phyloP scores from a whole-genome alignment of 2,888 invertebrate species.

The Litoditis marina region DNA sequence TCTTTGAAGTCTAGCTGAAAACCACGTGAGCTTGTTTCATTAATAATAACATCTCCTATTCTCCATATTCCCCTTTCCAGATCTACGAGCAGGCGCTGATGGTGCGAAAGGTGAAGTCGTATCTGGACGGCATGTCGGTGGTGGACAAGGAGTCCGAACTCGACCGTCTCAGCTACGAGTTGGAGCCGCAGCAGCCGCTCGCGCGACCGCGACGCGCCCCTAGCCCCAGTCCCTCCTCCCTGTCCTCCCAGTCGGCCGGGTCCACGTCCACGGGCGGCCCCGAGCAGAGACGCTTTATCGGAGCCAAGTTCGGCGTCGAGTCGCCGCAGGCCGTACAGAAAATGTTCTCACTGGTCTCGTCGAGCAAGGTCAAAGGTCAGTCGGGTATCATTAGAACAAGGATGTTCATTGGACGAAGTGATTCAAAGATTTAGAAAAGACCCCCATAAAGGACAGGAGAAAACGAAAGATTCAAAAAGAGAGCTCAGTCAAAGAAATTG shows the following conservation, averaged over 20 bases:
- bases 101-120: constrained; percentile 93
- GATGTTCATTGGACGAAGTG: no score
- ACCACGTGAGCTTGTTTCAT: no score
- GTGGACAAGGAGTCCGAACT: constrained; percentile 86
- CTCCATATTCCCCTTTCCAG: constrained; percentile 23
- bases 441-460: no score
- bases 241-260: constrained; percentile 78
- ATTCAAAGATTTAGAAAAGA: no score
- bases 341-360: constrained; percentile 74
- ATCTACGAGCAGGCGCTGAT: constrained; percentile 75
- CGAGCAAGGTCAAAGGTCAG: constrained; percentile 36
- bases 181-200: constrained; percentile 69
- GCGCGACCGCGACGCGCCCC: constrained; percentile 65
- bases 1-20: no score
- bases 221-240: constrained; percentile 77
- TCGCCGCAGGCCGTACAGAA: constrained; percentile 96
- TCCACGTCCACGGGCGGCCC: constrained; percentile 19
- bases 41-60: no score
- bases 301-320: constrained; percentile 72
- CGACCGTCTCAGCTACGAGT: constrained; percentile 82
- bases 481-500: no score
- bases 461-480: no score
- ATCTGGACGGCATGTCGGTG: constrained; percentile 84
- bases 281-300: constrained; percentile 27
- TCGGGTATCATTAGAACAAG: no score